phyloP scores from a whole-genome alignment of 2,113 vertebrate species.

The Aptenodytes forsteri region DNA sequence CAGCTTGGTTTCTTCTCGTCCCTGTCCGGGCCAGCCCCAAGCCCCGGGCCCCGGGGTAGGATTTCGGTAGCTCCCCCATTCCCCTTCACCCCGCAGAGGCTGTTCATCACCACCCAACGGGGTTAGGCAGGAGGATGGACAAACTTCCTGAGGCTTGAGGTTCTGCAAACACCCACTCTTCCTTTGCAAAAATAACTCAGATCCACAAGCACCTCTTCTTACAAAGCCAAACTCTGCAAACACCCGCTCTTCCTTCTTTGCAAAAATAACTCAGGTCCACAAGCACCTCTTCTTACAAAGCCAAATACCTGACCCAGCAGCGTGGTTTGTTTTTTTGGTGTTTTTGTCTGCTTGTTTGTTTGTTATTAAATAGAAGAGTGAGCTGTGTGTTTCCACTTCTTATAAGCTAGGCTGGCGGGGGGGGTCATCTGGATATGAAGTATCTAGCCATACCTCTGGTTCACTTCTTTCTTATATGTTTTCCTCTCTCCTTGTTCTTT shows the following conservation, averaged over 20 bases:
- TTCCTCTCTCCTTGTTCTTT: background rate
- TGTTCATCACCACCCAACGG: accelerated
- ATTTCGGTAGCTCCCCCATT: background rate
- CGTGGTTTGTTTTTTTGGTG: background rate
- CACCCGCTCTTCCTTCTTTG: background rate
- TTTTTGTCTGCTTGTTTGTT: background rate
- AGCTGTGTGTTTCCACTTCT: background rate
- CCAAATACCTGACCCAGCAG: background rate
- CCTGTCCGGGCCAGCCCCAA: background rate
- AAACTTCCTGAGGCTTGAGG: background rate
- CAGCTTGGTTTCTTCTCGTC: background rate
- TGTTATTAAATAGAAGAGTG: background rate
- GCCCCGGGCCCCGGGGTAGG: accelerated
- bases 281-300: background rate
- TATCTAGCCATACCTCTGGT: background rate
- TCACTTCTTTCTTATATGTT: background rate
- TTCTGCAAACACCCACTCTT: background rate
- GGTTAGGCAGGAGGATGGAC: background rate
- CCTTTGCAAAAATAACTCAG: background rate
- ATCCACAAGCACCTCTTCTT: background rate
- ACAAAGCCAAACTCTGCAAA: background rate
- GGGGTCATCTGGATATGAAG: background rate
- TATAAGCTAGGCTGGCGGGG: background rate
- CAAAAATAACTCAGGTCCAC: background rate
- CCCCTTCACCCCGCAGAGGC: accelerated